A percentile compares a stretch with the other conserved stretches of the same genome.
Evolutionary conservation across 2,888 invertebrate species (phyloP).

Genomic region (Apodemia mormo): DNA sequence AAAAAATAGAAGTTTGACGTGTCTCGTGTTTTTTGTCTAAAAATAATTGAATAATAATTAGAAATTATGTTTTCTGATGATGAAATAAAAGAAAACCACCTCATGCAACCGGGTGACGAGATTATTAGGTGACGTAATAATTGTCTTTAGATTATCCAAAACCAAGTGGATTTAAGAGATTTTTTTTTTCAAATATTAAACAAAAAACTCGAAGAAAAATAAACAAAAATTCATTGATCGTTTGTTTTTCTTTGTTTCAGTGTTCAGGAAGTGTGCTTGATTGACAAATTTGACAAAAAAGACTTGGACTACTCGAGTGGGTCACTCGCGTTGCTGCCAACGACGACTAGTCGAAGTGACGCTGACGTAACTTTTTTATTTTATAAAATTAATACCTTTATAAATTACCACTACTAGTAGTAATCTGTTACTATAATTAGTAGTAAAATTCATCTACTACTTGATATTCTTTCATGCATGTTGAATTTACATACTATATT

Average conservation of each 20-base stretch:
- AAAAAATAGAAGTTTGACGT: slow-evolving; percentile 63
- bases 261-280: slow-evolving; percentile 70
- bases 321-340: slow-evolving; percentile 54
- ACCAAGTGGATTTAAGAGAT: not conserved
- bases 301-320: slow-evolving; percentile 58
- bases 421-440: too few relatives aligned
- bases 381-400: not conserved
- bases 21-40: slow-evolving; percentile 58
- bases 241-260: slow-evolving; percentile 57
- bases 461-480: too few relatives aligned
- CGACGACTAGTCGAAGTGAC: slow-evolving; percentile 54
- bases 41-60: slow-evolving; percentile 74
- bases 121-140: slow-evolving; percentile 58
- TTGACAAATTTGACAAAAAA: slow-evolving; percentile 68
- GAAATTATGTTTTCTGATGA: slow-evolving; percentile 78
- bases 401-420: not conserved
- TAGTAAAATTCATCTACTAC: too few relatives aligned
- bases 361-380: not conserved
- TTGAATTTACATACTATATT: too few relatives aligned
- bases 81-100: slow-evolving; percentile 73
- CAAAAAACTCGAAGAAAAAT: not conserved
- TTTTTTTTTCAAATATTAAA: not conserved
- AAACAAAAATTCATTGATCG: slow-evolving; percentile 46
- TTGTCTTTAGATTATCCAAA: not conserved
- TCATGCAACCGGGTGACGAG: slow-evolving; percentile 69